Base-by-base conservation (phyloP, 1,140 invertebrate species). In the Drosophila seguyi region DNA sequence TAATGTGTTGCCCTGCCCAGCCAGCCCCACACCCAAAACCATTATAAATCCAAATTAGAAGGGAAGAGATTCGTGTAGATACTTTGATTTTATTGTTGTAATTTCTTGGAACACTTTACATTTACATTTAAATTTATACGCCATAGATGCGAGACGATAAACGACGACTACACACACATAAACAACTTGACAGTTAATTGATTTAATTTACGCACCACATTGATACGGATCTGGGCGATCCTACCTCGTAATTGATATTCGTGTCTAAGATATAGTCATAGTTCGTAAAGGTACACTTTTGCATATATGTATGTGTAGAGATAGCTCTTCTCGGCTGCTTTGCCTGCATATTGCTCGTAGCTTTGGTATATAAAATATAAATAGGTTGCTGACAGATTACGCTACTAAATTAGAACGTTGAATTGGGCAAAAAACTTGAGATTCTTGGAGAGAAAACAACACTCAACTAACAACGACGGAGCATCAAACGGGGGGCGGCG, bases 91-190 rank as follows among this genome's bases (percentile, higher is more conserved):
- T 90, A 87, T 87, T 87, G 60, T 87, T 88, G 63, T 80, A 83
- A 87, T 87, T 84, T 68, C 71, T 80, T 87, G 81, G 85, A 87
- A 87, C 84, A 87, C 84, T 87, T 87, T 87, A 87, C 85, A 87
- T 83, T 83, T 83, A 83, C 63, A 83, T 88, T 80, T 79, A 77
- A 73, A 90, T 83, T 79, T 84, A 80, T 80, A 74, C 85, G 80
- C 65, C 76, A 87, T 69, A 87, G 84, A 74, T 82, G 74, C 75
- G 73, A 60, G 76, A 69, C 80, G 85, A 87, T 87, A 87, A 87
- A 84, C 85, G 86, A 87, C 80, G 69, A 84, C 84, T 87, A 87
- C 85, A 90, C 84, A 87, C 83, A 87, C 84, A 87, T 79, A 73
- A 80, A 87, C 76, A 88, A 80, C 76, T 90, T 90, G 85, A 84